Percentiles rank a stretch among this genome's conserved stretches.
phyloP scores from a whole-genome alignment of 2,113 vertebrate genomes.

The Pseudorectes ferrugineus region DNA sequence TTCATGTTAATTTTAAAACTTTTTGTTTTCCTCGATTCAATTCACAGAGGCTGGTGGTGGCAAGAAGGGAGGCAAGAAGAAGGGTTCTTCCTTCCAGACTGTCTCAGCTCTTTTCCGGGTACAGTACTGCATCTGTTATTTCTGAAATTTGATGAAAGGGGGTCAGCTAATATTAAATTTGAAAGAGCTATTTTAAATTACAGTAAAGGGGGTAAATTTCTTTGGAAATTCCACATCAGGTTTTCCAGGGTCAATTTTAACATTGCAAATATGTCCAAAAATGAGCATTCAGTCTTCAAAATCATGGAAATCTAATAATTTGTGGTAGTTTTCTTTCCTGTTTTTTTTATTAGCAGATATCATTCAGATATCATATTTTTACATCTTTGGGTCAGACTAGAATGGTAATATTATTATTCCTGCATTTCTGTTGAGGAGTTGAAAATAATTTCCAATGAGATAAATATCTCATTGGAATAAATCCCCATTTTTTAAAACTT shows the following conservation, averaged over 20 bases:
- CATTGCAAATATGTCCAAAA: neutral
- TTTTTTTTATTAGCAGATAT: neutral
- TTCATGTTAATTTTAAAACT: neutral
- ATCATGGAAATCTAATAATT: neutral
- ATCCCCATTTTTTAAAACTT: accelerated
- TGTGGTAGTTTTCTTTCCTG: neutral
- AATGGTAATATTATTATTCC: neutral
- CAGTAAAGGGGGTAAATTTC: neutral
- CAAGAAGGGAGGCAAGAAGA: slow-evolving; percentile 38
- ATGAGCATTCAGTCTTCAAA: neutral
- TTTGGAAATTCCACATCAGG: neutral
- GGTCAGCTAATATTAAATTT: neutral
- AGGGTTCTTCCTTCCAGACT: slow-evolving; percentile 43
- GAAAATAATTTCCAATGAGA: neutral
- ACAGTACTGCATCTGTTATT: neutral
- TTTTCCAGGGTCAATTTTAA: neutral
- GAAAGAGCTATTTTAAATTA: neutral
- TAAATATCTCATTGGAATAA: neutral
- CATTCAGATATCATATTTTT: neutral
- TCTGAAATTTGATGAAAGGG: neutral
- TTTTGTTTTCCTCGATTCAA: neutral
- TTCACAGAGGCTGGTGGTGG: neutral
- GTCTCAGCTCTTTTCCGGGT: slow-evolving; percentile 63
- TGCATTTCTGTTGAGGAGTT: neutral
- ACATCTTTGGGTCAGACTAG: neutral